A percentile compares a stretch with the other conserved stretches of the same genome.
Evolutionary conservation across 37 sponge, comb jelly and placozoan genomes (phyloP).

Genomic region (Geodia barretti): DNA sequence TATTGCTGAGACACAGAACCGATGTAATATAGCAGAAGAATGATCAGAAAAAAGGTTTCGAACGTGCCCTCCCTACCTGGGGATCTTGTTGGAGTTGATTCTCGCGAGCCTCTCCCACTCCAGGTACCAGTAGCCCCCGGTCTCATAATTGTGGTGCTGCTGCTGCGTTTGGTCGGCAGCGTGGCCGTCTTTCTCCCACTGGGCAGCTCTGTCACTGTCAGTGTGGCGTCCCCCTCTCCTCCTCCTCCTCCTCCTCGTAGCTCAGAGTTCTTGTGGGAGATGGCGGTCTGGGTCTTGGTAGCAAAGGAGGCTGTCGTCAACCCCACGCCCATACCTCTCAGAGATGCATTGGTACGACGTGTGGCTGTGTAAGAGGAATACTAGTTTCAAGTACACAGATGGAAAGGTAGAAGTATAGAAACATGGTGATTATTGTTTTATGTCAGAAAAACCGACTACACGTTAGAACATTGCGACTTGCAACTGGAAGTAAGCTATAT

Average conservation of each 20-base stretch:
- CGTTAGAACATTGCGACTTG: not conserved
- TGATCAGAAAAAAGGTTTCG: no score
- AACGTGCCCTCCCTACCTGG: no score
- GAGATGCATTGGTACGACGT: constrained; percentile 60
- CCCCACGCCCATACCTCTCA: constrained; percentile 17
- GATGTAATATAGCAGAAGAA: no score
- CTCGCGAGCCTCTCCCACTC: no score
- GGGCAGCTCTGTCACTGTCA: not conserved
- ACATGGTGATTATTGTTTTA: no score
- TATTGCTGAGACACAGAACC: no score
- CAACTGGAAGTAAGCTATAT: no score
- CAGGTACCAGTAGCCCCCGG: no score
- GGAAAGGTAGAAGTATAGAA: no score
- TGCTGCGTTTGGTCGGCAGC: not conserved
- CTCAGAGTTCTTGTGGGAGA: not conserved
- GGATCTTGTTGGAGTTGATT: no score
- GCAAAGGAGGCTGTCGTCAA: constrained; percentile 35
- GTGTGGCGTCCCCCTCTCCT: constrained; percentile 1
- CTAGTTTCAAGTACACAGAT: not conserved
- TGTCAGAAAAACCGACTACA: no score
- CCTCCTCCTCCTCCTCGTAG: not conserved
- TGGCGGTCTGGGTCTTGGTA: constrained; percentile 28
- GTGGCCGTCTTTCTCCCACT: constrained; percentile 18
- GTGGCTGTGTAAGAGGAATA: constrained; percentile 37
- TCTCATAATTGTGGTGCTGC: constrained; percentile 11